Conservation (phyloP, 1,140 invertebrate species). For the Platyscapa corneri region DNA sequence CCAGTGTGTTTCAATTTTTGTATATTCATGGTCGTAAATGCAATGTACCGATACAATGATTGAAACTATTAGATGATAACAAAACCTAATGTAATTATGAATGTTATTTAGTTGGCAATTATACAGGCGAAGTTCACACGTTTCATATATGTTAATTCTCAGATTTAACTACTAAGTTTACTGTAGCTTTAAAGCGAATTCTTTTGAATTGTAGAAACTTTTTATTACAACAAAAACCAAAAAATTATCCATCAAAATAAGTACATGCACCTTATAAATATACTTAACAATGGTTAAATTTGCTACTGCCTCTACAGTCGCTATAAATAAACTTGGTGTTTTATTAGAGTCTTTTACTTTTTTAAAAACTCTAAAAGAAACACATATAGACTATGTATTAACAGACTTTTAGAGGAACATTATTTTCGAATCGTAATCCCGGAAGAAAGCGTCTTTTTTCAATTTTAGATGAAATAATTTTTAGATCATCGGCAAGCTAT, state of each 20-base stretch:
- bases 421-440: not conserved
- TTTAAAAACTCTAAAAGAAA: constrained; percentile 18
- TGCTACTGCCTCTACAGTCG: not conserved
- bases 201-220: not conserved
- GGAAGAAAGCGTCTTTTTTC: not conserved
- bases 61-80: not conserved
- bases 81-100: not conserved
- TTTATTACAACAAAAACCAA: constrained; percentile 11
- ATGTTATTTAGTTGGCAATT: not conserved
- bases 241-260: constrained; percentile 18
- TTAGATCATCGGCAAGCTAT: constrained; percentile 7
- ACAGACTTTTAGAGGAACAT: constrained; percentile 38
- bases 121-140: not conserved
- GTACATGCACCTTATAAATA: constrained; percentile 10
- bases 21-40: not conserved
- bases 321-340: not conserved
- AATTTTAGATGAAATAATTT: constrained; percentile 11
- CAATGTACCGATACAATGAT: not conserved
- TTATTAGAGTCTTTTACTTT: constrained; percentile 27
- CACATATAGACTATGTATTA: not conserved
- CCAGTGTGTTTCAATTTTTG: not conserved
- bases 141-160: not conserved
- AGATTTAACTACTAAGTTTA: not conserved
- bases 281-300: constrained; percentile 8
- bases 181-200: not conserved